Evolutionary conservation across 2,797 vertebrate genomes (phyloP).

Genomic region (Rhinichthys osculus): DNA sequence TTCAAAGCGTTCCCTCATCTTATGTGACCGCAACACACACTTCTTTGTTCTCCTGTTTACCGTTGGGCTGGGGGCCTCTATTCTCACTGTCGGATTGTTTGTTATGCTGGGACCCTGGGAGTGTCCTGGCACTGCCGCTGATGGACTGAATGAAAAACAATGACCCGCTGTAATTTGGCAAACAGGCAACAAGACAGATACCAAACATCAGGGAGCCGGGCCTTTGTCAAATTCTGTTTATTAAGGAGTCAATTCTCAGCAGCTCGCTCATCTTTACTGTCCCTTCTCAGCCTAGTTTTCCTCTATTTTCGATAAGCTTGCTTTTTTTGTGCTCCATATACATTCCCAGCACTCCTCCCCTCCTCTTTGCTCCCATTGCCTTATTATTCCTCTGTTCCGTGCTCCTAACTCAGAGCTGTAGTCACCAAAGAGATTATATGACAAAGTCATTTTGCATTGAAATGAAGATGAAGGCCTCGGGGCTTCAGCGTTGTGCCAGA

Average conservation of each 20-base stretch:
- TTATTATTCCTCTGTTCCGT: conserved; percentile 45
- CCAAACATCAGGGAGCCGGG: conserved; percentile 8
- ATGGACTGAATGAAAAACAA: conserved; percentile 55
- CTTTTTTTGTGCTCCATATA: conserved; percentile 48
- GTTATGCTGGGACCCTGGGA: conserved; percentile 44
- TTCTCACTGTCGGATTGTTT: conserved; percentile 55
- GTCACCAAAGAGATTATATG: conserved; percentile 67
- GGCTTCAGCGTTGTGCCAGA: conserved; percentile 54
- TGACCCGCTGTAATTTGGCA: conserved; percentile 48
- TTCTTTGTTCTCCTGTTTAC: conserved; percentile 57
- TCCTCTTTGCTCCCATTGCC: conserved; percentile 30
- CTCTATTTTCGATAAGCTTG: conserved; percentile 59
- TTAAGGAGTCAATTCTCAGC: conserved; percentile 44
- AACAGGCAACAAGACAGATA: conserved; percentile 38
- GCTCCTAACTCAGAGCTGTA: conserved; percentile 66
- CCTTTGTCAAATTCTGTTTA: conserved; percentile 59
- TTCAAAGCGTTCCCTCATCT: conserved; percentile 7
- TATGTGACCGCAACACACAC: background rate
- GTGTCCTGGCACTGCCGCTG: conserved; percentile 35
- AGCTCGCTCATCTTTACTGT: conserved; percentile 65
- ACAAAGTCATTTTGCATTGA: conserved; percentile 61
- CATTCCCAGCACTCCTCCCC: conserved; percentile 45
- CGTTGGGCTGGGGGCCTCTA: conserved; percentile 34
- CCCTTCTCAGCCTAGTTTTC: conserved; percentile 61
- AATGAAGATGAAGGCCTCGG: conserved; percentile 62